These are phyloP conservation scores for Plusia festucae DNA, from an alignment of 2,888 invertebrate genomes.

Conservation along the genomic window DNA sequence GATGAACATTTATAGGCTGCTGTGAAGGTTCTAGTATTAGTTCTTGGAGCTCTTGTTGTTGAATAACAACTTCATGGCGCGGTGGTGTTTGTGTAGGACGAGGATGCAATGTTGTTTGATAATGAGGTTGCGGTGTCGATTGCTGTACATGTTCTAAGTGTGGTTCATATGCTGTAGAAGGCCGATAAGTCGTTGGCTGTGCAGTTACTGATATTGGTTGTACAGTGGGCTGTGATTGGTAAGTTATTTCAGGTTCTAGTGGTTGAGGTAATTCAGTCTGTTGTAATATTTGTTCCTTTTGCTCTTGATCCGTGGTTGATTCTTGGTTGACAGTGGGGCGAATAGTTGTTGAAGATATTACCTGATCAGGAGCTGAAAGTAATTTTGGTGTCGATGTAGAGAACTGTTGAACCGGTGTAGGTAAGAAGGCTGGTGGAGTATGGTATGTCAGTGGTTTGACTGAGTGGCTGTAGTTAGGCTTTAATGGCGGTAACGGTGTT, in stretches of 20 bases:
- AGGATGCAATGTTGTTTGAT: conserved; percentile 5
- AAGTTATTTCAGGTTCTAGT: conserved; percentile 18
- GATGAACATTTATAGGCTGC: background rate
- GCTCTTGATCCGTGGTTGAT: background rate
- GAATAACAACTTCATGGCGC: conserved; percentile 43
- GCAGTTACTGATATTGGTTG: background rate
- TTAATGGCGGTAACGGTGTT: conserved; percentile 25
- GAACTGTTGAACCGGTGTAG: conserved; percentile 25
- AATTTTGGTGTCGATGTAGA: conserved; percentile 28
- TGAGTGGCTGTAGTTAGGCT: conserved; percentile 29
- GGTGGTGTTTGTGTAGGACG: conserved; percentile 8
- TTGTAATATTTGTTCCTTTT: conserved; percentile 6
- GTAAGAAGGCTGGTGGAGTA: conserved; percentile 21
- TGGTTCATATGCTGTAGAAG: conserved; percentile 17
- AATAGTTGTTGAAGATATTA: conserved; percentile 45
- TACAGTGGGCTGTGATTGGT: conserved; percentile 14
- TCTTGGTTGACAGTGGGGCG: conserved; percentile 35
- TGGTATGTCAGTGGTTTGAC: conserved; percentile 20
- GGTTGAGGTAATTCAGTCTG: conserved; percentile 8
- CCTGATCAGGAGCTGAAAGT: conserved; percentile 35
- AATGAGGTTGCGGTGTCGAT: conserved; percentile 27
- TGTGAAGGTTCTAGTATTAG: conserved; percentile 27
- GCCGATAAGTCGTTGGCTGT: conserved; percentile 34
- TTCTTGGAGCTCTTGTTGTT: conserved; percentile 43
- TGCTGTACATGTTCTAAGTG: conserved; percentile 14